Evolutionary conservation across 2,888 invertebrate species (phyloP).

Genomic region (Metopia argyrocephala): DNA sequence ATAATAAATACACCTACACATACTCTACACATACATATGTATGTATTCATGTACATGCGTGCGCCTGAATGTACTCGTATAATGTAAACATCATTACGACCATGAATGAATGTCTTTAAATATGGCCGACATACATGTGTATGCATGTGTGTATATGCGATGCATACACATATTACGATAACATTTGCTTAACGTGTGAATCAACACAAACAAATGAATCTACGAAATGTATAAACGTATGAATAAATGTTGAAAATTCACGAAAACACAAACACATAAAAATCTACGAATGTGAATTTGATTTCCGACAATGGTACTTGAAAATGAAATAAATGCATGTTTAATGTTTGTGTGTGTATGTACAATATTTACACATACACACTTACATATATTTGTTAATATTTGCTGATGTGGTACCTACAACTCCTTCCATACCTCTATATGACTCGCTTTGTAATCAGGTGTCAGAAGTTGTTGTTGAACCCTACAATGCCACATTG

Average conservation of each 20-base stretch:
- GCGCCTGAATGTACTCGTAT: background rate
- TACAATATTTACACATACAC: conserved; percentile 1
- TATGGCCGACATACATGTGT: too few species aligned
- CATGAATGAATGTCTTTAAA: conserved; percentile 50
- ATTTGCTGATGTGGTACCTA: conserved; percentile 51
- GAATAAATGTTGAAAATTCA: conserved; percentile 40
- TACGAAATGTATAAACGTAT: background rate
- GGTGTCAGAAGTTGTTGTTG: conserved; percentile 90
- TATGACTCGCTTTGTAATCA: conserved; percentile 64
- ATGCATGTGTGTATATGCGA: conserved; percentile 28
- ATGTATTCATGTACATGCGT: conserved; percentile 11
- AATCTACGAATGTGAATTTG: conserved; percentile 30
- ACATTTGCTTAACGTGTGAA: conserved; percentile 61
- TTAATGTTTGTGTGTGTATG: conserved; percentile 39
- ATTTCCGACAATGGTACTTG: conserved; percentile 47
- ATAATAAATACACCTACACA: conserved; percentile 25
- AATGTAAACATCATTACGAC: conserved; percentile 60
- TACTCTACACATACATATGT: conserved; percentile 3
- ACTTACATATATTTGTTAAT: conserved; percentile 28
- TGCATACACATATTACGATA: conserved; percentile 42
- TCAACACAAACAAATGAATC: conserved; percentile 56
- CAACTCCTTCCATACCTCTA: conserved; percentile 34
- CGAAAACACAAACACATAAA: conserved; percentile 8
- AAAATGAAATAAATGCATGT: conserved; percentile 61
- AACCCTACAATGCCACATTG: conserved; percentile 92